Conservation (phyloP, 1,140 invertebrate species). For the Bombus superbus region DNA sequence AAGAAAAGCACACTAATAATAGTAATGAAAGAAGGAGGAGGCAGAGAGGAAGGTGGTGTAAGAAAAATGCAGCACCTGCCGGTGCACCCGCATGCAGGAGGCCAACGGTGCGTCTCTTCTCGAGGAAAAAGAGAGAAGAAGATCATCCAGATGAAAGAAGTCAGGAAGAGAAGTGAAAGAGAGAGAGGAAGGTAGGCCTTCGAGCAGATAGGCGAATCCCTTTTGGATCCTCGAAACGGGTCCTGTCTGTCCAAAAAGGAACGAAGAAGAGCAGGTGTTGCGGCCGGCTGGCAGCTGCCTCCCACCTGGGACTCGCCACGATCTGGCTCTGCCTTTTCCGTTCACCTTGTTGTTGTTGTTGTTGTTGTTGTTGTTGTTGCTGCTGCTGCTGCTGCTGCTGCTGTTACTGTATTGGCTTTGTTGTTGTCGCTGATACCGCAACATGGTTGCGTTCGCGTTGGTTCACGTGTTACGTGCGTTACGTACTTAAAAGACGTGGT, state of each 20-base stretch:
- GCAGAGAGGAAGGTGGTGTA: constrained; percentile 39
- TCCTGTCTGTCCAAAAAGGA: constrained; percentile 58
- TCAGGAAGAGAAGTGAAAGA: neutral
- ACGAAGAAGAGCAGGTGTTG: constrained; percentile 76
- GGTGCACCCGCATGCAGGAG: constrained; percentile 72
- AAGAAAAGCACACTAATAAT: constrained; percentile 68
- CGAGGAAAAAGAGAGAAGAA: constrained; percentile 4
- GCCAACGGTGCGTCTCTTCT: constrained; percentile 7
- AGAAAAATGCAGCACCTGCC: constrained; percentile 73
- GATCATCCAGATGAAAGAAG: constrained; percentile 1
- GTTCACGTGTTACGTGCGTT: constrained; percentile 32
- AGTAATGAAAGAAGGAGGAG: constrained; percentile 67
- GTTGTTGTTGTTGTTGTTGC: neutral
- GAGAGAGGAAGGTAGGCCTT: neutral
- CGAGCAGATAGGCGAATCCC: constrained; percentile 43
- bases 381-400: constrained; percentile 50
- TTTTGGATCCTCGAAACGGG: constrained; percentile 65
- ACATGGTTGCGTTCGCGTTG: no score
- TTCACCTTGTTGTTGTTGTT: constrained; percentile 57
- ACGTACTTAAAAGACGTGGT: neutral
- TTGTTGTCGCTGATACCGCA: constrained; percentile 2
- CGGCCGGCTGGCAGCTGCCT: constrained; percentile 77
- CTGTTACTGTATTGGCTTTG: neutral
- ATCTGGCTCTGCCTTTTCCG: constrained; percentile 26
- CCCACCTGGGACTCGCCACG: constrained; percentile 74